These are phyloP conservation scores for Entomyzon cyanotis DNA, from an alignment of 2,113 vertebrate genomes.

Conservation along the genomic window DNA sequence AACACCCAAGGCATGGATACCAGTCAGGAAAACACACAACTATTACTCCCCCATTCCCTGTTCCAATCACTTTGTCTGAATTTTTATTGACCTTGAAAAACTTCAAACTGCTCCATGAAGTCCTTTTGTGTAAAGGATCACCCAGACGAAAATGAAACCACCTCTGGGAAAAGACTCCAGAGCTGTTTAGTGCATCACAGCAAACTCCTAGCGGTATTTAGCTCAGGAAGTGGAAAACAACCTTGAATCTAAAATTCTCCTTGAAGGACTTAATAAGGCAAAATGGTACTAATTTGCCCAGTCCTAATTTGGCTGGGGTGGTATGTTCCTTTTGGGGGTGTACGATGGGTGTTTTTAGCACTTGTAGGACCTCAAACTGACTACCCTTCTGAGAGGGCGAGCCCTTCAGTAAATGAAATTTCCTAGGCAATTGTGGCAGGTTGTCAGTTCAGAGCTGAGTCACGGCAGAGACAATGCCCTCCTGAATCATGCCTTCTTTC, in stretches of 20 bases:
- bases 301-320: background rate
- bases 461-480: background rate
- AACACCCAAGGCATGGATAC: background rate
- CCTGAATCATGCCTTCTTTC: conserved; percentile 43
- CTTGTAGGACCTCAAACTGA: background rate
- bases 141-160: background rate
- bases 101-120: background rate
- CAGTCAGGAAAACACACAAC: background rate
- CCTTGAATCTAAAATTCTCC: background rate
- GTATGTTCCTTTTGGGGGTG: background rate
- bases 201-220: background rate
- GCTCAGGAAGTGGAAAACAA: background rate
- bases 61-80: background rate
- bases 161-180: background rate
- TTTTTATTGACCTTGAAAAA: background rate
- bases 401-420: background rate
- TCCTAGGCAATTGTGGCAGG: background rate
- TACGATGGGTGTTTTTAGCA: background rate
- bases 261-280: background rate
- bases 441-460: conserved; percentile 31
- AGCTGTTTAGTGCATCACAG: background rate
- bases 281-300: background rate
- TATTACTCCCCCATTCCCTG: background rate
- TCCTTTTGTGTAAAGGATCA: background rate
- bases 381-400: background rate